Evolutionary conservation across 2,113 vertebrate species (phyloP), one percentile per base, ranked within the genome.

Genomic region (Thymallus thymallus): DNA sequence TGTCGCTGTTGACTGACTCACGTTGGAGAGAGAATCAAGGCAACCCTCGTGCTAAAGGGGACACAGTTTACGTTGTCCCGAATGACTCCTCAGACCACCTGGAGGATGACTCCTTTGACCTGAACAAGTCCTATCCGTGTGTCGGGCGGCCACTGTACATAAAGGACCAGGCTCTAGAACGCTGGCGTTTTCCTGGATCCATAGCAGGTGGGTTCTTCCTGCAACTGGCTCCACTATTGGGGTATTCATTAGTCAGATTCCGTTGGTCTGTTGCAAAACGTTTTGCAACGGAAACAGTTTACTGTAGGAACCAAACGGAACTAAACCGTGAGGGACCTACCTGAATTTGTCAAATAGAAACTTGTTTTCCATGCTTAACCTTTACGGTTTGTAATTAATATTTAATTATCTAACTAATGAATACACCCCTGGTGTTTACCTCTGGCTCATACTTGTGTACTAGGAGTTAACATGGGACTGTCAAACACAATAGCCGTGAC

Each of bases 51-150:
- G 16, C 56, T n/a, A 74, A 18, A 72, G 77, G 88, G 30, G 79
- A 82, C 55, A 85, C 88, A 20, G 84, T 90, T 30, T 87, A 85
- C 75, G 84, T 73, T 29, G 73, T 86, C 55, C 75, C 78, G 1
- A 81, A 84, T 45, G 70, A 77, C 58, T 58, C 60, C 18, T 76
- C 68, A 13, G 76, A 63, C n/a, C 14, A 71, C 20, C 55, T 77
- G 70, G 86, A 87, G 0, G 86, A 87, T 1, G 82, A 89, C 67
- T 87, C 56, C 9, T 60, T 90, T 26, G 85, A 85, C 65, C 79
- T 91, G 3, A 94, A 89, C 46, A 91, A 84, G 67, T 92, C 92
- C 12, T 90, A 87, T 32, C 91, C 92, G 2, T 82, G 77, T 26
- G 82, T 82, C 7, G 9, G 35, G 35, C 2, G 35, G 35, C 35